Evolutionary conservation across 1,140 invertebrate genomes (phyloP).

Genomic region (Berghia stephanieae): DNA sequence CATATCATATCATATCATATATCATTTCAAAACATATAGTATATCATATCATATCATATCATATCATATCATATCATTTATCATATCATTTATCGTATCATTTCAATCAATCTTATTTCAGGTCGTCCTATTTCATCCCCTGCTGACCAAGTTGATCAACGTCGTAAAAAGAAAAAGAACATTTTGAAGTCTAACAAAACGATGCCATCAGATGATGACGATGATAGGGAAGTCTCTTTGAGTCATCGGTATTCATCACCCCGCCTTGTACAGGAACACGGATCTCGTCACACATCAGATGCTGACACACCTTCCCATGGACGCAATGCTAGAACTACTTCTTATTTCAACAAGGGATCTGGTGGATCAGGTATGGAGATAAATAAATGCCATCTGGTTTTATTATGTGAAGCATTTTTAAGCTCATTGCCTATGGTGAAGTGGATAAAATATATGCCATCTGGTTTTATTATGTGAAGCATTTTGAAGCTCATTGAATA

Average conservation of each 20-base stretch:
- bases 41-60: too few relatives aligned
- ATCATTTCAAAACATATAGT: too few relatives aligned
- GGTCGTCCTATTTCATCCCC: too few relatives aligned
- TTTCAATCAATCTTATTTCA: too few relatives aligned
- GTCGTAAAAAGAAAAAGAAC: slow-evolving; percentile 19
- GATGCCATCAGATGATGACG: slow-evolving; percentile 9
- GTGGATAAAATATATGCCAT: background rate
- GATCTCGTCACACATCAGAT: slow-evolving; percentile 1
- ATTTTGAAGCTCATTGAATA: background rate
- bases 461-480: background rate
- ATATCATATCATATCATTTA: too few relatives aligned
- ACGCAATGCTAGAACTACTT: background rate
- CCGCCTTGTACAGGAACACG: background rate
- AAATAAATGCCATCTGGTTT: background rate
- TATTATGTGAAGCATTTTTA: background rate
- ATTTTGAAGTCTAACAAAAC: slow-evolving; percentile 18
- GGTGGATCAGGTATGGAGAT: slow-evolving; percentile 3
- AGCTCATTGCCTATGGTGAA: background rate
- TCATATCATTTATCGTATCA: too few relatives aligned
- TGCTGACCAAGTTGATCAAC: too few relatives aligned
- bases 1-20: too few relatives aligned
- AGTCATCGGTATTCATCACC: too few relatives aligned
- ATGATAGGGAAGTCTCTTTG: background rate
- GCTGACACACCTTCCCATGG: background rate
- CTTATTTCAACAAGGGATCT: background rate